These are phyloP conservation scores for Hermaeophaga mercurialis DNA, from an alignment of 2,888 invertebrate genomes.

Conservation along the genomic window DNA sequence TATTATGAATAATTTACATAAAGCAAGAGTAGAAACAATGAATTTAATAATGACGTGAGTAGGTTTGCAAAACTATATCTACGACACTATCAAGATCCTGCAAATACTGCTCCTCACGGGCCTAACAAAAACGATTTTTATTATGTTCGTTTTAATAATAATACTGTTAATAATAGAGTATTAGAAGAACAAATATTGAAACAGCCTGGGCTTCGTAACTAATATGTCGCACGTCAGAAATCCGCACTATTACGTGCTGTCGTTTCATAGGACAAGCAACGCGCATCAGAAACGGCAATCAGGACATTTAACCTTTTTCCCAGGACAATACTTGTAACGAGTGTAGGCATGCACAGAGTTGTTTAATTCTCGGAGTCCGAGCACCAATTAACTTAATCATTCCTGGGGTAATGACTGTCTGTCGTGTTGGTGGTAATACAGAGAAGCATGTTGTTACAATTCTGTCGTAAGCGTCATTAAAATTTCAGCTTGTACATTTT, in stretches of 20 bases:
- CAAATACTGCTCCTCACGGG: too few species aligned
- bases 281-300: conserved; percentile 17
- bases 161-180: too few species aligned
- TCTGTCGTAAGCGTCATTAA: conserved; percentile 13
- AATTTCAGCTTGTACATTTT: conserved; percentile 5
- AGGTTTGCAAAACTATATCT: too few species aligned
- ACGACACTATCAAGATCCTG: too few species aligned
- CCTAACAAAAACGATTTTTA: too few species aligned
- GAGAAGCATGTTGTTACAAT: conserved; percentile 12
- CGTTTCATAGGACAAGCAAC: conserved; percentile 9
- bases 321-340: conserved; percentile 44
- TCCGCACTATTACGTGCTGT: conserved; percentile 9
- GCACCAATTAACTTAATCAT: conserved; percentile 48
- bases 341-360: conserved; percentile 42
- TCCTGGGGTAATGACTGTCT: conserved; percentile 41
- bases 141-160: too few species aligned
- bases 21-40: too few species aligned
- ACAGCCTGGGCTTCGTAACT: too few species aligned
- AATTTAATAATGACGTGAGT: too few species aligned
- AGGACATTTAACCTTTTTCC: conserved; percentile 38
- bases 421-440: conserved; percentile 14
- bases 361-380: conserved; percentile 40
- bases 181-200: too few species aligned
- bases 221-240: conserved; percentile 9
- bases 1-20: too few species aligned